Evolutionary conservation across 2,797 vertebrate genomes (phyloP), one percentile per base, ranked within the genome.

Genomic region (Anolis apletophallus): DNA sequence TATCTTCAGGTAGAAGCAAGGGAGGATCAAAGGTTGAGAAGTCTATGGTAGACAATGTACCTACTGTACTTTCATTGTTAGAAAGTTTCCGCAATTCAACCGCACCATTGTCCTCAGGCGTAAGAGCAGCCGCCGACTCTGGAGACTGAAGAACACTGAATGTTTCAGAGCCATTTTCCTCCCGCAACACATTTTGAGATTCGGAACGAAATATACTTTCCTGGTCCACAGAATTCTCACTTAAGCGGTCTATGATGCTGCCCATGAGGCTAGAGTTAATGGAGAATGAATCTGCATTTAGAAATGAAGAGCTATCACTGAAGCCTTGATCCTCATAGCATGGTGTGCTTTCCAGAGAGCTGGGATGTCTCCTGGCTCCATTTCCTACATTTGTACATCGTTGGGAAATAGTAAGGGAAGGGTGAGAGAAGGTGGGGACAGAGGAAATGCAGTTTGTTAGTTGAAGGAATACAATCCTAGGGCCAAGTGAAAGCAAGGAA

Each of bases 111-210:
- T 92, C 94, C 72, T 93, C 90, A 1, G 71, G 91, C 11, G 90
- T 68, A 0, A 87, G 23, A 1, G 78, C 69, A 52, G 92, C 88
- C 0, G 72, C 12, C 5, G 90, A 90, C 32, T 91, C 95, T 0
- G 95, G 92, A 54, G 88, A 91, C 73, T 95, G 96, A 0, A 96
- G 79, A n/a, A 94, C 81, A 29, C 96, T 95, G 77, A 97, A 97
- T 17, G 96, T 94, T 88, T 98, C 98, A 0, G 96, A 97, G 89
- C 97, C 97, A 0, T 94, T 96, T 89, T 96, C 97, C 86, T 97
- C 97, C 17, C 96, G 96, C 61, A 97, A 90, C 55, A 93, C 3
- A 0, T 85, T 91, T 0, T 94, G 93, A 11, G 88, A 91, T 74
- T 97, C 97, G 9, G 89, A 79, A 8, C 90, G 94, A 73, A 96